Base-by-base conservation (phyloP, 2,113 vertebrate genomes). In the Sceloporus undulatus region DNA sequence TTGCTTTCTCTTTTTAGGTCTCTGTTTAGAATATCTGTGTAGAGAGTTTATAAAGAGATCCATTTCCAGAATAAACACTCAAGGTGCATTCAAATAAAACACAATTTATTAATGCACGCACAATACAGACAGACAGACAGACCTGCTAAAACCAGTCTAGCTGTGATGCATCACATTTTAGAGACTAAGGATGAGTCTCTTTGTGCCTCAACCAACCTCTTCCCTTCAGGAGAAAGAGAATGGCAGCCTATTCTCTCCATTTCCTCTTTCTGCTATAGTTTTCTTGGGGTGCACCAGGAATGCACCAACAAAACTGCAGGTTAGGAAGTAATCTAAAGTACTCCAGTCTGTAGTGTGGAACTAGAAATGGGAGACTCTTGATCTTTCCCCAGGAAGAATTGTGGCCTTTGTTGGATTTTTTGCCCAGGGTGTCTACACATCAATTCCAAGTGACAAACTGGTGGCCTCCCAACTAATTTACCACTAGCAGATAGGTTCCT, bases 21-120 rank as follows among this genome's bases (percentile, higher is more conserved):
- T n/a, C 38, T 84, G 88, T 90, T 92, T 92, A 87, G 62, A 85
- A 93, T 93, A 70, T 29, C 79, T 52, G 0, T 0, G 0, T 4
- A 9, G 91, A 78, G 40, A 92, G 91, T 88, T 92, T 62, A 18
- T 54, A 65, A 87, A 34, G 92, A 85, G 86, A 91, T 91, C 56
- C 62, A 81, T 88, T 83, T 78, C 89, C 3, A 48, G 5, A 77
- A 79, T 83, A 92, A 93, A 94, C 90, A 91, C 14, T 38, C 0
- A 27, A 1, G 85, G 2, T 70, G 38, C 62, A 0, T 1, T 87
- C 68, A 77, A 77, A 34, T 38, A 59, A 82, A 82, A 73, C 48
- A 62, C 1, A 38, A 52, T n/a, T 8, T 13, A 80, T 40, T 66
- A 77, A 52, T 10, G 73, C 42, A 52, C 2, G n/a, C 29, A 21